phyloP scores from a whole-genome alignment of 2,797 vertebrate species.

The Zonotrichia albicollis region DNA sequence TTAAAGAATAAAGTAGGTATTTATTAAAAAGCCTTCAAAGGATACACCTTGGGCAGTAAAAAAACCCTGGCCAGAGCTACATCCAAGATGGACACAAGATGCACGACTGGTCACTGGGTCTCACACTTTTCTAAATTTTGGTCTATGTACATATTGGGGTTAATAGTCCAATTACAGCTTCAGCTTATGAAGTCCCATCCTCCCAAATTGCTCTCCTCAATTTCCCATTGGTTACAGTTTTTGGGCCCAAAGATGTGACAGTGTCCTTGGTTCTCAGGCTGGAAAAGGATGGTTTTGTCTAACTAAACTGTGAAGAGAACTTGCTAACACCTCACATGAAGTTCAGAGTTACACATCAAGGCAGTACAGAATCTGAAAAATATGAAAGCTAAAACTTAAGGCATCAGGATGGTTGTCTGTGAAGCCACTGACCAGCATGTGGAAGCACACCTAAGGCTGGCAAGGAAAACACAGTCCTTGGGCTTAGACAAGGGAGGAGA shows the following conservation, averaged over 20 bases:
- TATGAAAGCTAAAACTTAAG: background rate
- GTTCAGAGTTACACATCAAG: background rate
- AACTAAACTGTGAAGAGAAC: background rate
- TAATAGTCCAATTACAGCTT: background rate
- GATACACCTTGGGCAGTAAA: background rate
- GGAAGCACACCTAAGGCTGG: background rate
- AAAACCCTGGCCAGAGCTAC: background rate
- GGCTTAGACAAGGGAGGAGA: background rate
- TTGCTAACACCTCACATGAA: background rate
- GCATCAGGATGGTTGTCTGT: background rate
- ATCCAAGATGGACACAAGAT: background rate
- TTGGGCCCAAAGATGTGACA: fast-evolving
- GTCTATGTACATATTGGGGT: background rate
- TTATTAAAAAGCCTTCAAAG: background rate
- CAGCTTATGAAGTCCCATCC: background rate
- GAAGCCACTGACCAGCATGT: background rate
- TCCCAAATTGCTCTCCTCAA: background rate
- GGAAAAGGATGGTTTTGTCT: background rate
- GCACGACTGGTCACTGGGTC: fast-evolving
- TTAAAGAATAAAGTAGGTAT: background rate
- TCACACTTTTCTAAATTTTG: background rate
- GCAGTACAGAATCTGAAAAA: background rate
- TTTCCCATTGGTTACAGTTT: background rate
- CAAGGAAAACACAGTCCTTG: background rate
- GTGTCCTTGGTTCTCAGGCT: background rate